Evolutionary conservation across 37 sponge, comb jelly and placozoan genomes (phyloP), one percentile per base, ranked within the genome.

Genomic region (Halichondria panicea): DNA sequence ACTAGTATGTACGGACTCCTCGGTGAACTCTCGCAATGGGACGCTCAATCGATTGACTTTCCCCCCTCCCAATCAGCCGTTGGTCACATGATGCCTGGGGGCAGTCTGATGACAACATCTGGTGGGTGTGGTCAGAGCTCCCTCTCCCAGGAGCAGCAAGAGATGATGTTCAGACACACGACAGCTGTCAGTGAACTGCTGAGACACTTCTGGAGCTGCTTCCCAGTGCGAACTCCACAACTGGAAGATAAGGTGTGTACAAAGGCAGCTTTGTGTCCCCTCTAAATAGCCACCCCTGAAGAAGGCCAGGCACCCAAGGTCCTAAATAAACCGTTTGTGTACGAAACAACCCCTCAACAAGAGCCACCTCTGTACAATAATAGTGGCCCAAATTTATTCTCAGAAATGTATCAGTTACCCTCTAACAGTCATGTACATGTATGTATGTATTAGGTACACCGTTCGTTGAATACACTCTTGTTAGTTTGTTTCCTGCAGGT

Each of bases 121-220:
- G 50, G 73, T 66, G 53, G 55, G 32, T 46, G 46, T 19, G 44
- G 75, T 9, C 40, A 34, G 18, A 6, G 68, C 21, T 71, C 79
- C 18, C 55, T 78, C 42, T 54, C 72, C 4, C 43, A 44, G 1
- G n/a, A 64, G 33, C 52, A 67, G 11, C 39, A 39, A 21, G 63
- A 68, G 18, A 57, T 35, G 43, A 46, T 95, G 34, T 46, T 77
- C 28, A 57, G 84, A 31, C 89, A 95, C 38, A 81, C 91, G 31
- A 38, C 65, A 15, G 83, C 83, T 28, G 36, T 95, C 37, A 81
- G 64, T 36, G 95, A 95, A 40, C 82, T 95, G n/a, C 82, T 95
- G 34, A 58, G 95, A 7, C 95, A 95, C 80, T 95, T 95, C 68
- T 95, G 95, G 95, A 44, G 75, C 60, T 95, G 95, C 41, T 95